Evolutionary conservation across 2,113 vertebrate genomes (phyloP).

Genomic region (Myotis lucifugus): DNA sequence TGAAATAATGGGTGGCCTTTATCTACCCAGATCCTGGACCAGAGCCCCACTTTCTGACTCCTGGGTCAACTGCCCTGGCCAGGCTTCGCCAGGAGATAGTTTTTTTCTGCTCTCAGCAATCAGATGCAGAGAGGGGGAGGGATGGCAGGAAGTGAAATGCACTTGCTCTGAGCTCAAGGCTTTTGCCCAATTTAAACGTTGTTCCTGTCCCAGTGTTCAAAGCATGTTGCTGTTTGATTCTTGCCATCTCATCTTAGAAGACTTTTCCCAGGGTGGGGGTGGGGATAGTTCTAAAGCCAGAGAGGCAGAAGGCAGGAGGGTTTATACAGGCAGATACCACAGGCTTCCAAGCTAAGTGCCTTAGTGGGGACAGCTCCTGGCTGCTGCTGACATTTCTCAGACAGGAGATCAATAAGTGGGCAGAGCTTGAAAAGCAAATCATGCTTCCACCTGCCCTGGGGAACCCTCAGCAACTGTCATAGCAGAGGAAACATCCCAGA

Average conservation of each 20-base stretch:
- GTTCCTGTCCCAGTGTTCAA: slow-evolving; percentile 69
- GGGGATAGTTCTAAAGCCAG: slow-evolving; percentile 72
- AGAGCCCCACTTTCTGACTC: background rate
- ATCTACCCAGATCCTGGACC: background rate
- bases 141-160: slow-evolving; percentile 53
- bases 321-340: slow-evolving; percentile 66
- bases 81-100: background rate
- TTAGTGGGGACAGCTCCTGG: slow-evolving; percentile 64
- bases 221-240: slow-evolving; percentile 67
- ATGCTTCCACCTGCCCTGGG: slow-evolving; percentile 75
- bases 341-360: slow-evolving; percentile 76
- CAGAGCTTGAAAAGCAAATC: slow-evolving; percentile 79
- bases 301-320: slow-evolving; percentile 58
- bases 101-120: background rate
- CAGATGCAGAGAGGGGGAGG: background rate
- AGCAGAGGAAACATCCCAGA: slow-evolving; percentile 65
- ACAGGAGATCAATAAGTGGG: slow-evolving; percentile 81
- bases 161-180: slow-evolving; percentile 54
- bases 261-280: slow-evolving; percentile 69
- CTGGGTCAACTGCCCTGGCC: background rate
- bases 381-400: slow-evolving; percentile 79
- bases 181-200: slow-evolving; percentile 73
- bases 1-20: slow-evolving; percentile 12
- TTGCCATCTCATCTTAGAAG: slow-evolving; percentile 74
- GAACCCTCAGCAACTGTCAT: slow-evolving; percentile 76